phyloP scores from a whole-genome alignment of 2,888 invertebrate genomes.

The Drosophila flavopinicola region DNA sequence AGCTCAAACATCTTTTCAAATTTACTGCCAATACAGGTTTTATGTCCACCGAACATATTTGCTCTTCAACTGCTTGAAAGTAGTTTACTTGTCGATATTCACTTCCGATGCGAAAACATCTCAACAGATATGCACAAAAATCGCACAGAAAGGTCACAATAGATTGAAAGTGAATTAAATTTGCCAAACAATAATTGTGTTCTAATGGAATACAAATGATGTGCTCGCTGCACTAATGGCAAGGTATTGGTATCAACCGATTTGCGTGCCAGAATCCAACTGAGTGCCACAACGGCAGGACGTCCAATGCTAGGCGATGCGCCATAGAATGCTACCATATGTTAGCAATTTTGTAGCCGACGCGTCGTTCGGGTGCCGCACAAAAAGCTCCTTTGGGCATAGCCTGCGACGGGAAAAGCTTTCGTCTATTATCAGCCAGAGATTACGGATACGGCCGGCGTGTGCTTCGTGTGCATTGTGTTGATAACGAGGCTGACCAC shows the following conservation, averaged over 20 bases:
- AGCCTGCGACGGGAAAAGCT: constrained; percentile 47
- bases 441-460: constrained; percentile 37
- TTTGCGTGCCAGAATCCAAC: constrained; percentile 42
- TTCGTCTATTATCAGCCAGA: constrained; percentile 60
- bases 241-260: neutral
- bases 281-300: constrained; percentile 74
- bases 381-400: constrained; percentile 54
- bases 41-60: constrained; percentile 5
- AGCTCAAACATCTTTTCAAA: neutral
- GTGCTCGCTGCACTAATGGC: constrained; percentile 30
- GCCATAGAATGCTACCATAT: constrained; percentile 68
- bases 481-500: constrained; percentile 63
- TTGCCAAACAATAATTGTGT: neutral
- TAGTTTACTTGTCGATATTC: neutral
- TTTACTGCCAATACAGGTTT: neutral
- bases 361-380: constrained; percentile 21
- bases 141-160: neutral
- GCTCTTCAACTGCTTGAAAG: neutral
- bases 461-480: constrained; percentile 15
- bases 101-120: neutral
- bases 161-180: neutral
- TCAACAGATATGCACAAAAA: neutral
- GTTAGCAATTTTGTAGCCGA: constrained; percentile 54
- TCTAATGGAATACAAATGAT: constrained; percentile 12
- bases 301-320: constrained; percentile 65